These are phyloP conservation scores for Psylliodes chrysocephalus DNA, from an alignment of 2,888 invertebrate species.

Conservation along the genomic window DNA sequence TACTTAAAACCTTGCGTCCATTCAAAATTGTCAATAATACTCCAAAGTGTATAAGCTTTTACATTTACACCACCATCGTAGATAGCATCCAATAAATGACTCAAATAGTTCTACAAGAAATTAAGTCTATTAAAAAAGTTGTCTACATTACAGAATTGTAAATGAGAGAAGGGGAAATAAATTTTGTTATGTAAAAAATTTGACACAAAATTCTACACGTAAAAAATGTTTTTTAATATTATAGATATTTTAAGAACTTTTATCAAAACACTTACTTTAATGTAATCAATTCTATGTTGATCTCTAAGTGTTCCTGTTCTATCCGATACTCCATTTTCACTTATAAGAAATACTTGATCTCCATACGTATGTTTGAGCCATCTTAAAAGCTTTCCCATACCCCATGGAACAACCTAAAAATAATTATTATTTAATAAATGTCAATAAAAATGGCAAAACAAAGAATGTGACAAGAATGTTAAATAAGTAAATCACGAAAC, in stretches of 20 bases:
- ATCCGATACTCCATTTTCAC: conserved; percentile 72
- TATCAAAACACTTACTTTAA: conserved; percentile 61
- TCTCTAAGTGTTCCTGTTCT: conserved; percentile 66
- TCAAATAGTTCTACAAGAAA: conserved; percentile 52
- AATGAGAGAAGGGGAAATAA: too few species aligned
- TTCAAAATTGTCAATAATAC: conserved; percentile 72
- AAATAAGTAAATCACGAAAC: too few species aligned
- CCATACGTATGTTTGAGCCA: conserved; percentile 71
- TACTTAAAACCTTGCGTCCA: conserved; percentile 68
- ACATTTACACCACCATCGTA: conserved; percentile 63
- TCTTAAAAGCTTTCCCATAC: conserved; percentile 69
- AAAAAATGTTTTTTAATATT: too few species aligned
- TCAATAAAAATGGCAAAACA: conserved; percentile 41
- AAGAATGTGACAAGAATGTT: too few species aligned
- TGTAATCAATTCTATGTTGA: conserved; percentile 67
- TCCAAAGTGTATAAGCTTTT: conserved; percentile 70
- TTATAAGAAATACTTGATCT: conserved; percentile 69
- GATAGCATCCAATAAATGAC: conserved; percentile 47
- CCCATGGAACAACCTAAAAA: conserved; percentile 69
- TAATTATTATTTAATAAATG: neutral
- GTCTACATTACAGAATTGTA: too few species aligned
- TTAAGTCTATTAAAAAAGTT: too few species aligned
- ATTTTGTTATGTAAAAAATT: too few species aligned
- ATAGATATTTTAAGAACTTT: too few species aligned
- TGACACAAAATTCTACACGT: too few species aligned